Percentiles rank a stretch among this genome's conserved stretches.
Evolutionary conservation across 1,140 invertebrate genomes (phyloP).

Genomic region (Zelostemma sp.): DNA sequence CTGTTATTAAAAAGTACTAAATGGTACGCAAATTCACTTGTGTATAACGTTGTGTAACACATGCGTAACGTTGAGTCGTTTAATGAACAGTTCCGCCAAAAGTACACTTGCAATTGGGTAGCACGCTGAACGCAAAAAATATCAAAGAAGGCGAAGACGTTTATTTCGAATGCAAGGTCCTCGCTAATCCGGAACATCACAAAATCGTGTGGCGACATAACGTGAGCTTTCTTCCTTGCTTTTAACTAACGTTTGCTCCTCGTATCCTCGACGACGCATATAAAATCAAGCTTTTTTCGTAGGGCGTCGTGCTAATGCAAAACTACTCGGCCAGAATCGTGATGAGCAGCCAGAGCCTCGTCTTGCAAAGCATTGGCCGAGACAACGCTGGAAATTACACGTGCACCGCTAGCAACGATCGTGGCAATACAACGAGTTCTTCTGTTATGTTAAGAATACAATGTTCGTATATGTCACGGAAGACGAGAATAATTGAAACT

Average conservation of each 20-base stretch:
- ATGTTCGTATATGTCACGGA: slow-evolving; percentile 55
- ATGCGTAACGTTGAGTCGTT: slow-evolving; percentile 50
- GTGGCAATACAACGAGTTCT: slow-evolving; percentile 85
- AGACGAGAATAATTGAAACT: too few species aligned
- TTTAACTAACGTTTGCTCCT: too few species aligned
- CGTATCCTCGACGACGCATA: too few species aligned
- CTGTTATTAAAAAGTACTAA: background rate
- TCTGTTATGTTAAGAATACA: slow-evolving; percentile 83
- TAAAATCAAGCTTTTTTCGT: slow-evolving; percentile 42
- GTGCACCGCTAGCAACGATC: slow-evolving; percentile 83
- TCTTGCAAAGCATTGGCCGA: slow-evolving; percentile 85
- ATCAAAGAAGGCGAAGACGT: too few species aligned
- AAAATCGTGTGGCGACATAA: slow-evolving; percentile 90
- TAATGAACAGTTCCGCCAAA: slow-evolving; percentile 89
- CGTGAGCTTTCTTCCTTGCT: too few species aligned
- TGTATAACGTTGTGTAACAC: background rate
- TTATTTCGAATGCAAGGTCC: slow-evolving; percentile 94
- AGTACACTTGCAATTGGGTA: slow-evolving; percentile 84
- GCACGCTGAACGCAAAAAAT: slow-evolving; percentile 86
- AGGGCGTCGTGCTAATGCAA: slow-evolving; percentile 84
- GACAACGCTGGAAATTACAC: slow-evolving; percentile 87
- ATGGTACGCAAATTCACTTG: background rate
- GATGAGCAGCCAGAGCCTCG: slow-evolving; percentile 88
- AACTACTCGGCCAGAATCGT: slow-evolving; percentile 88
- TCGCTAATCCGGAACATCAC: slow-evolving; percentile 86